Evolutionary conservation across 1,140 invertebrate genomes (phyloP).

Genomic region (Microplitis mediator): DNA sequence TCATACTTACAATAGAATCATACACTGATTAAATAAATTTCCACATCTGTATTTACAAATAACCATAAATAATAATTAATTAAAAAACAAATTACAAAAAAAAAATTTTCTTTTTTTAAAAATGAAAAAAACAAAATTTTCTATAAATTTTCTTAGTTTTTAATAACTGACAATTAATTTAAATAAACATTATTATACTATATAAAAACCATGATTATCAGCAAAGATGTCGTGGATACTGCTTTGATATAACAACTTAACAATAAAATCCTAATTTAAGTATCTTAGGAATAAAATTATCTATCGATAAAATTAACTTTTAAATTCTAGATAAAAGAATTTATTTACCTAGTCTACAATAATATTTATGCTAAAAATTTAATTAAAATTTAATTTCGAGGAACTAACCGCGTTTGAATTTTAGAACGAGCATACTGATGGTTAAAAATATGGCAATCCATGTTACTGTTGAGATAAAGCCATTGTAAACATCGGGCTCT

Average conservation of each 20-base stretch:
- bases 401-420: conserved; percentile 74
- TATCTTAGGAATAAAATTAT: not conserved
- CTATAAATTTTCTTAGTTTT: no score
- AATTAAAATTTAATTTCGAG: not conserved
- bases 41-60: conserved; percentile 30
- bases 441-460: conserved; percentile 89
- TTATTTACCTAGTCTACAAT: conserved; percentile 15
- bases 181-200: conserved; percentile 34
- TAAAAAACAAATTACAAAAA: no score
- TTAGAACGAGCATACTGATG: conserved; percentile 79
- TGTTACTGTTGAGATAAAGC: conserved; percentile 83
- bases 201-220: not conserved
- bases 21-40: conserved; percentile 5
- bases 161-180: conserved; percentile 27
- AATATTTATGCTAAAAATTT: conserved; percentile 12
- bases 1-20: not conserved
- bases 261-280: not conserved
- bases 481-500: conserved; percentile 84
- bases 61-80: conserved; percentile 31
- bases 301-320: not conserved
- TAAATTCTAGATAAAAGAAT: not conserved
- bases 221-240: conserved; percentile 8
- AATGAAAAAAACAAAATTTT: no score
- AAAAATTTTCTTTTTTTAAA: no score
- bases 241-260: conserved; percentile 1